These are phyloP conservation scores for Cherax destructor DNA, from an alignment of 1,140 invertebrate genomes.

Conservation along the genomic window DNA sequence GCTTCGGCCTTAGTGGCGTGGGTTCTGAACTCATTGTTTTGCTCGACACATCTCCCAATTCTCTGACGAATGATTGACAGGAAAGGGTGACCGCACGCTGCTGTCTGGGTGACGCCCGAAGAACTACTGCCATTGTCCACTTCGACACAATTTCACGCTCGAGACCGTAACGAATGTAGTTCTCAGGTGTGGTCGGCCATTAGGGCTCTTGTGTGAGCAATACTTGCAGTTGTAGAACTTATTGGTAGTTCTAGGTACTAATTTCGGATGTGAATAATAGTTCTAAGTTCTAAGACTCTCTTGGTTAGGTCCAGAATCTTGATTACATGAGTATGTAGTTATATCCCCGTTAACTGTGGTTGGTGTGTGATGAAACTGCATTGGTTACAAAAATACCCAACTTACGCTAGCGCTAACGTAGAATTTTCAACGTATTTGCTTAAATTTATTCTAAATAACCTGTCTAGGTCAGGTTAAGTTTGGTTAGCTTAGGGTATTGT, in stretches of 20 bases:
- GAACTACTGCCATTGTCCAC: conserved; percentile 11
- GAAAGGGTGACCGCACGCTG: neutral
- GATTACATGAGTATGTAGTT: too few relatives aligned
- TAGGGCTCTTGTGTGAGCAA: neutral
- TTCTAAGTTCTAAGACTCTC: neutral
- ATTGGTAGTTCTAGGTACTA: too few relatives aligned
- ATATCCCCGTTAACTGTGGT: too few relatives aligned
- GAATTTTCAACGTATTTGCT: too few relatives aligned
- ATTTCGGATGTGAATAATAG: neutral
- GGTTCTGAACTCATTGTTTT: neutral
- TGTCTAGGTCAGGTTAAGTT: too few relatives aligned
- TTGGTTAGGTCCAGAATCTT: too few relatives aligned
- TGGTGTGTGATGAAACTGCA: too few relatives aligned
- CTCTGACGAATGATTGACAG: conserved; percentile 5
- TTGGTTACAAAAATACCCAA: too few relatives aligned
- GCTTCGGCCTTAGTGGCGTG: neutral
- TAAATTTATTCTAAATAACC: too few relatives aligned
- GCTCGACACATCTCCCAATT: neutral
- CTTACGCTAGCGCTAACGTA: too few relatives aligned
- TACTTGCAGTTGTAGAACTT: neutral
- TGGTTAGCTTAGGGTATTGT: too few relatives aligned
- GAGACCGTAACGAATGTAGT: neutral
- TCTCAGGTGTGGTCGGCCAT: conserved; percentile 3
- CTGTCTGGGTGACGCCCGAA: neutral
- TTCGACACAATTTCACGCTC: conserved; percentile 4